Evolutionary conservation across 2,113 vertebrate species (phyloP).

Genomic region (Coryphaenoides rupestris): DNA sequence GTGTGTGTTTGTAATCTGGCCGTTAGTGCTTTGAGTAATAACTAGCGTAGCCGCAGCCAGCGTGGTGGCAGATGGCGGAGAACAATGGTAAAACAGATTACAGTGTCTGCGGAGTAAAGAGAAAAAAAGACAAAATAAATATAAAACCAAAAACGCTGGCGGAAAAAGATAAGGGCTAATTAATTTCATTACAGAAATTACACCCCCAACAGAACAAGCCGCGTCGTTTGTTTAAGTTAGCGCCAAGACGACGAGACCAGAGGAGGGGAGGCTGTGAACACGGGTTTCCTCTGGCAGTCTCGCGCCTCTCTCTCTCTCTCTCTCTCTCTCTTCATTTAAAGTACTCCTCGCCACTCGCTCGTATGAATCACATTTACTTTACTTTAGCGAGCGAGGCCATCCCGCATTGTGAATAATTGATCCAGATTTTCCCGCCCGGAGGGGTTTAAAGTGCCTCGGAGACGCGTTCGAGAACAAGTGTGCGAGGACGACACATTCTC

Average conservation of each 20-base stretch:
- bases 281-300: too few relatives aligned
- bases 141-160: slow-evolving; percentile 38
- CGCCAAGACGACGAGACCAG: slow-evolving; percentile 14
- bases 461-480: too few relatives aligned
- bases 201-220: slow-evolving; percentile 39
- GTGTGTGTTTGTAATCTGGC: slow-evolving; percentile 23
- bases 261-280: too few relatives aligned
- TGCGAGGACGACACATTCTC: too few relatives aligned
- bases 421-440: too few relatives aligned
- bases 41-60: slow-evolving; percentile 33
- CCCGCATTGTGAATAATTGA: too few relatives aligned
- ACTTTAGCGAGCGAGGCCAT: too few relatives aligned
- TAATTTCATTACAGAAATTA: slow-evolving; percentile 48
- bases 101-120: not conserved
- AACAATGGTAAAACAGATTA: slow-evolving; percentile 25
- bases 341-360: too few relatives aligned
- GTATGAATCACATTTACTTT: too few relatives aligned
- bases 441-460: too few relatives aligned
- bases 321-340: too few relatives aligned
- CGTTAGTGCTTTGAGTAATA: slow-evolving; percentile 38
- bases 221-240: slow-evolving; percentile 50
- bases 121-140: not conserved
- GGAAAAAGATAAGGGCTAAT: slow-evolving; percentile 51
- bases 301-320: too few relatives aligned
- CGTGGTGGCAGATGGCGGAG: slow-evolving; percentile 40